phyloP scores from a whole-genome alignment of 2,888 invertebrate genomes.

The Eilema caniola region DNA sequence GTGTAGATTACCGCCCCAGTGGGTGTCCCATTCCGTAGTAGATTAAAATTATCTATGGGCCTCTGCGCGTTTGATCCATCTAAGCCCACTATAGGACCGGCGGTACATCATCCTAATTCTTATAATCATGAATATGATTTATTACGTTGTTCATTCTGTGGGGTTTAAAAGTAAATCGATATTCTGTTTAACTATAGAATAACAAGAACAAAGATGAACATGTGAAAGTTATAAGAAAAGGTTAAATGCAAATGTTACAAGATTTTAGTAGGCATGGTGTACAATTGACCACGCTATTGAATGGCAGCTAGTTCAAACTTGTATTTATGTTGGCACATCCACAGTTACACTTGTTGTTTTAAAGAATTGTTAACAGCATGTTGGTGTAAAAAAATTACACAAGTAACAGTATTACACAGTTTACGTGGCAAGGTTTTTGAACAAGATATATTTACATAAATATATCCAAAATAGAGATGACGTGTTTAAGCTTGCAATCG shows the following conservation, averaged over 20 bases:
- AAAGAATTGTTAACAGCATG: constrained; percentile 25
- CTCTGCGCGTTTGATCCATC: background rate
- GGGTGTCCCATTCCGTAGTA: constrained; percentile 1
- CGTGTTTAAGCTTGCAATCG: constrained; percentile 13
- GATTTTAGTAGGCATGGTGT: constrained; percentile 46
- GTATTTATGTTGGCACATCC: constrained; percentile 35
- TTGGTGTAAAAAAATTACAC: constrained; percentile 15
- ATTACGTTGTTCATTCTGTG: constrained; percentile 1
- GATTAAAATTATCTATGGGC: background rate
- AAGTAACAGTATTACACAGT: constrained; percentile 11
- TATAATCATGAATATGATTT: constrained; percentile 1
- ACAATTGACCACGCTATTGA: constrained; percentile 42
- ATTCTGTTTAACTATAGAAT: constrained; percentile 21
- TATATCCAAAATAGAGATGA: constrained; percentile 21
- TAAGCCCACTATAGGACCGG: background rate
- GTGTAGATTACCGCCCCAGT: background rate
- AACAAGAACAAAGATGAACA: constrained; percentile 19
- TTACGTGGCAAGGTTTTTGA: constrained; percentile 8
- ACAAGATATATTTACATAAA: constrained; percentile 12
- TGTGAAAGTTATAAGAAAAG: constrained; percentile 45
- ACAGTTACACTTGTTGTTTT: constrained; percentile 26
- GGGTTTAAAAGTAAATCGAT: background rate
- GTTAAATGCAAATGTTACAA: constrained; percentile 47
- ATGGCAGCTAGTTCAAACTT: constrained; percentile 29
- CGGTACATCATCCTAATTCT: background rate